A percentile compares a stretch with the other conserved stretches of the same genome.
phyloP scores from a whole-genome alignment of 2,113 vertebrate species.

The Oreochromis niloticus region DNA sequence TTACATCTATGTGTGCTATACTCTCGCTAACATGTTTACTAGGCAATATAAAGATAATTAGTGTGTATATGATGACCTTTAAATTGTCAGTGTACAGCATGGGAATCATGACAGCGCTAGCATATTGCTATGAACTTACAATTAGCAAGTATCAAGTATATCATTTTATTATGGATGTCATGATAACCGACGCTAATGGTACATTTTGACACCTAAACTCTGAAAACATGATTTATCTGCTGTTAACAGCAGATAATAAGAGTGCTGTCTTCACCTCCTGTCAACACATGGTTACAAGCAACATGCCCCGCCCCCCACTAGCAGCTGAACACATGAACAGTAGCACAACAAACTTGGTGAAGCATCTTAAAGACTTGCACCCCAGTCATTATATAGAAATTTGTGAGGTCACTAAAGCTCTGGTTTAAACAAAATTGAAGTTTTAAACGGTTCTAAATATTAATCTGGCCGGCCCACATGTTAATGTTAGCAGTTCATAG shows the following conservation, averaged over 20 bases:
- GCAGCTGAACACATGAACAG: background rate
- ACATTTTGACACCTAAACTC: background rate
- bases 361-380: background rate
- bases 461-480: background rate
- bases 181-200: background rate
- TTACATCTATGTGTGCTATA: background rate
- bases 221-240: background rate
- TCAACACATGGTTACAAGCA: background rate
- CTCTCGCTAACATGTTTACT: background rate
- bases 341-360: background rate
- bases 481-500: background rate
- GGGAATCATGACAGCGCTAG: rapidly evolving
- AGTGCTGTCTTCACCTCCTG: background rate
- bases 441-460: background rate
- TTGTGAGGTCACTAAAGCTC: background rate
- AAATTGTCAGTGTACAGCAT: background rate
- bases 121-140: background rate
- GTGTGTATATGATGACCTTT: background rate
- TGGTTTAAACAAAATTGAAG: background rate
- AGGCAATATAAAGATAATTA: background rate
- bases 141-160: background rate
- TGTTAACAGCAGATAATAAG: background rate
- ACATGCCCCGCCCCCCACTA: background rate
- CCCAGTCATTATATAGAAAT: background rate
- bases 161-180: background rate